phyloP scores from a whole-genome alignment of 2,797 vertebrate genomes.

The Fundulus diaphanus region DNA sequence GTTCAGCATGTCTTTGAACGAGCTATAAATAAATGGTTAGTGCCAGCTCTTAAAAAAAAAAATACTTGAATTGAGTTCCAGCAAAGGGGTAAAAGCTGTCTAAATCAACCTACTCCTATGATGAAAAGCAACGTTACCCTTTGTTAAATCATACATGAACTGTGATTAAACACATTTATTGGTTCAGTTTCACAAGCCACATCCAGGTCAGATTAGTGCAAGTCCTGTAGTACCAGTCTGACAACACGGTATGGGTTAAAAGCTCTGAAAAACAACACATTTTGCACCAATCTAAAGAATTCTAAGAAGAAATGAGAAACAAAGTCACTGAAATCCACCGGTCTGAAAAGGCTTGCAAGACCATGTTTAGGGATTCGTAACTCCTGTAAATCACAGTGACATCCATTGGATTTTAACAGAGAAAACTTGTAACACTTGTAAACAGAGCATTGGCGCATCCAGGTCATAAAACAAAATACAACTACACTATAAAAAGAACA shows the following conservation, averaged over 20 bases:
- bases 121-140: background rate
- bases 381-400: background rate
- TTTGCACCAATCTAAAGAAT: no score
- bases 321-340: background rate
- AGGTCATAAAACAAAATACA: background rate
- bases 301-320: background rate
- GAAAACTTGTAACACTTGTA: background rate
- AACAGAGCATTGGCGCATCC: background rate
- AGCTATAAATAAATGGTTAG: no score
- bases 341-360: background rate
- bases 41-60: background rate
- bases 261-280: background rate
- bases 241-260: background rate
- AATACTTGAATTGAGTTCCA: background rate
- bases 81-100: background rate
- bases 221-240: background rate
- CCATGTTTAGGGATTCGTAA: no score
- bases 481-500: background rate
- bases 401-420: background rate
- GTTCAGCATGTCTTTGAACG: no score
- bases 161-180: background rate
- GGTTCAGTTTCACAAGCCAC: background rate
- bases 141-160: background rate
- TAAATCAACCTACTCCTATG: background rate
- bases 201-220: background rate